Evolutionary conservation across 2,888 invertebrate species (phyloP), one percentile per base, ranked within the genome.

Genomic region (Carterocephalus palaemon): DNA sequence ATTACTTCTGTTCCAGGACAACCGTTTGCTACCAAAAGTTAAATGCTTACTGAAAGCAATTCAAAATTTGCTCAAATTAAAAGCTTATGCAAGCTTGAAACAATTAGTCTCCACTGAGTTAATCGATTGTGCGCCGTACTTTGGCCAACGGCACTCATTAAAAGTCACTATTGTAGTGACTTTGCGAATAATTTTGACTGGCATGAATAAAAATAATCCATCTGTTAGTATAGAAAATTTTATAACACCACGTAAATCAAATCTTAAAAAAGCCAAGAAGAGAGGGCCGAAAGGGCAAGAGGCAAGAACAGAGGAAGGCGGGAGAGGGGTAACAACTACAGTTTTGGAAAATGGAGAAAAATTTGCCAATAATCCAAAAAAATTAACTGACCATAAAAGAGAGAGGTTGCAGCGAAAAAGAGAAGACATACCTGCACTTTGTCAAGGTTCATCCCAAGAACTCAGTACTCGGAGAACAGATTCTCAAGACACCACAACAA

Each of bases 361-460:
- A 39, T 93, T 90, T 75, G 91, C 92, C 2, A 87, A 93, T 41
- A 91, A 93, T 62, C 91, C 91, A 0, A 89, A 88, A 52, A 92
- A 91, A 60, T 70, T 95, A 43, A 94, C 92, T 0, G 93, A 93
- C 50, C 92, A 93, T 57, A 95, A 95, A 69, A 92, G 91, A 62
- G 95, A 95, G 60, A 89, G 90, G 36, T 70, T 93, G 22, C 90
- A 89, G 52, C 89, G 89, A 39, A 89, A 92, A 56, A 75, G 91
- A 41, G 91, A 92, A 48, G 93, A 94, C 65, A 95, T 95, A 55
- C 95, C 95, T 2, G 95, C 95, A 0, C 67, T 95, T 16, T 95
- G 95, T 70, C 92, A 93, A 70, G 95, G 95, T 70, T 87, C 94
- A 53, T 92, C 93, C 3, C 93, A 90, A 64, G 90, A 81, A 56